A percentile compares a stretch with the other conserved stretches of the same genome.
These are phyloP conservation scores for Oncorhynchus nerka DNA, from an alignment of 2,113 vertebrate species.

Conservation along the genomic window DNA sequence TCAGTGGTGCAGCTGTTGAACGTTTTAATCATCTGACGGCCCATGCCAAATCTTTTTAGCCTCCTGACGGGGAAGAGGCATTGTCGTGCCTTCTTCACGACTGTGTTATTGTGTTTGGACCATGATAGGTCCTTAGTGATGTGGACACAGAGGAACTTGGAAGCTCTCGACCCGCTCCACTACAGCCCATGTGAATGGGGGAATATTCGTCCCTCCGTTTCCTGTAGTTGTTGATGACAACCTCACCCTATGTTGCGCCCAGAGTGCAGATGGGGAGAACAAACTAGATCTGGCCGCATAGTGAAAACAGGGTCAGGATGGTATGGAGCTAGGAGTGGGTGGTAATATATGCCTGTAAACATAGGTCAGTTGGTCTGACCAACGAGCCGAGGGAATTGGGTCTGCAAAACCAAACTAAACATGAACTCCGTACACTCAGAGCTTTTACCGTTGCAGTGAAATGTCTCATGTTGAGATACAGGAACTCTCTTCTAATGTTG, in stretches of 20 bases:
- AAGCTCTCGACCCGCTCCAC: too few relatives aligned
- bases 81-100: too few relatives aligned
- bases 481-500: background rate
- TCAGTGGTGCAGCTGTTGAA: too few relatives aligned
- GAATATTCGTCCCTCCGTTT: too few relatives aligned
- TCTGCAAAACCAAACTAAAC: conserved; percentile 38
- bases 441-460: background rate
- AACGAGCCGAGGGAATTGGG: conserved; percentile 13
- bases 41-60: too few relatives aligned
- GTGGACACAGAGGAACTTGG: too few relatives aligned
- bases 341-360: conserved; percentile 74
- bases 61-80: too few relatives aligned
- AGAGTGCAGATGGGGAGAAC: conserved; percentile 51
- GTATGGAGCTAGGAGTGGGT: conserved; percentile 40
- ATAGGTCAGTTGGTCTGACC: conserved; percentile 67
- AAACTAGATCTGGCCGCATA: conserved; percentile 58
- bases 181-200: too few relatives aligned
- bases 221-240: too few relatives aligned
- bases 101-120: too few relatives aligned
- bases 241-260: conserved; percentile 20
- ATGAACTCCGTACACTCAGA: conserved; percentile 46
- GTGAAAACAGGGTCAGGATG: conserved; percentile 62
- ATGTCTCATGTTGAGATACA: background rate
- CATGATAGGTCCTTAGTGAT: too few relatives aligned
- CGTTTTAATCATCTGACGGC: too few relatives aligned